Conservation (phyloP, 2,888 invertebrate species). For the Frankliniella intonsa region DNA sequence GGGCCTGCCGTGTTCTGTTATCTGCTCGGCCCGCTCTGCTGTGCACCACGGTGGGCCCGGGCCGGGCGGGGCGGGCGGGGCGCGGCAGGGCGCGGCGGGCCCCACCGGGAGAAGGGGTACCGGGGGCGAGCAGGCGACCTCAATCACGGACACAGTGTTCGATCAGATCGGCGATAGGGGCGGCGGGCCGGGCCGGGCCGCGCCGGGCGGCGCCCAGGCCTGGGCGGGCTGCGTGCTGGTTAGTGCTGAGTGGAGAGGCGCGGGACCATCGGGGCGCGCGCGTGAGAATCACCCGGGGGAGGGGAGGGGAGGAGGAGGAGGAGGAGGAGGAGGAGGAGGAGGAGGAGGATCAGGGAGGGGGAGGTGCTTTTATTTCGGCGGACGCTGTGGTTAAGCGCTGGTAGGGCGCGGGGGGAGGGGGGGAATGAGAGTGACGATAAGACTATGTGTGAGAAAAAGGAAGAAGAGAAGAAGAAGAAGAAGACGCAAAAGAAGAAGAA, state of each 20-base stretch:
- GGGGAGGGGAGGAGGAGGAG: not conserved
- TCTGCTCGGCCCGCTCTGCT: not conserved
- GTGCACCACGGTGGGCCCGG: not conserved
- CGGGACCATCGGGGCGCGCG: not conserved
- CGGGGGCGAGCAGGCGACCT: not conserved
- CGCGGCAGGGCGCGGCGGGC: not conserved
- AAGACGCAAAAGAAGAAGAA: too few relatives aligned
- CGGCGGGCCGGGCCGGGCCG: not conserved
- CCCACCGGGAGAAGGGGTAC: too few relatives aligned
- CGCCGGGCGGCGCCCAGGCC: not conserved
- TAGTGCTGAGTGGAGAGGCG: not conserved
- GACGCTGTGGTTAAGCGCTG: too few relatives aligned
- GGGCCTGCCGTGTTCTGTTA: not conserved
- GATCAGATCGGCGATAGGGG: conserved; percentile 16
- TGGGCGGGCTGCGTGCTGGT: not conserved
- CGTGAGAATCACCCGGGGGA: not conserved
- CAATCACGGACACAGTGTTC: conserved; percentile 3
- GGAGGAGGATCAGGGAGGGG: not conserved
- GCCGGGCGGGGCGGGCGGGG: not conserved
- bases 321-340: not conserved
- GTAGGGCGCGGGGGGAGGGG: too few relatives aligned
- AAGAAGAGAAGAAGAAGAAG: too few relatives aligned
- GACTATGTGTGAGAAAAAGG: too few relatives aligned
- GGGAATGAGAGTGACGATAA: too few relatives aligned
- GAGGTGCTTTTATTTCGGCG: too few relatives aligned